Base-by-base conservation (phyloP, 2,888 invertebrate species). In the Clistopyga incitator region DNA sequence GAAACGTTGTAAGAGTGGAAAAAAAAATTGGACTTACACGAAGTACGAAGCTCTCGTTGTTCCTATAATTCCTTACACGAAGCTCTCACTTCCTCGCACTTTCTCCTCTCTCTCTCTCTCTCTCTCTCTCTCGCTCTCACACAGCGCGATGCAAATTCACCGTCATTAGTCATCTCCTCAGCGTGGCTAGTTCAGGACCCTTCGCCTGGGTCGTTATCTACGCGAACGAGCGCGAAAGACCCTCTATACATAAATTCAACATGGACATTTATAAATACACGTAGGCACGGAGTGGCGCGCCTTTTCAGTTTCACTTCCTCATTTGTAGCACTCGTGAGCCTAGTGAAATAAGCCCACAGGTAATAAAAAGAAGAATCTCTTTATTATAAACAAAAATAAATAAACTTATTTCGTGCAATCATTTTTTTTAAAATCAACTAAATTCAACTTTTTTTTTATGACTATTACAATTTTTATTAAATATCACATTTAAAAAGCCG, bases 121-220 rank as follows among this genome's bases (percentile, higher is more conserved):
- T 25, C 20, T 59, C 38, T 77, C 42, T 65, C 34, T 15, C 18
- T 67, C 70, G 50, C 70, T 45, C 34, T 25, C 20, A 65, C 59
- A 25, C 56, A 45, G 47, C 42, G 47, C 42, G 59, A 34, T 52
- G 74, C 67, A 50, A 65, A 77, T 77, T 68, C 67, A 67, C 59
- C 20, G 67, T 76, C 81, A 82, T 82, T 78, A 78, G 67, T 82
- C 81, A 82, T 78, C 56, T 56, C 72, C 52, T 20, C 64, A 59
- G 67, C 72, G 61, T 61, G 61, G 47, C 68, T 59, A 50, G 72
- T 77, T 56, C 71, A 77, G 20, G 56, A 65, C 29, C 52, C 81
- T 65, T 56, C 64, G 64, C 45, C 56, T 61, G 38, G 77, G 59
- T 81, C 77, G 72, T 77, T 77, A 77, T 72, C 71, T 67, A 59